These are phyloP conservation scores for Lottia gigantea DNA, from an alignment of 2,888 invertebrate genomes.

Conservation along the genomic window DNA sequence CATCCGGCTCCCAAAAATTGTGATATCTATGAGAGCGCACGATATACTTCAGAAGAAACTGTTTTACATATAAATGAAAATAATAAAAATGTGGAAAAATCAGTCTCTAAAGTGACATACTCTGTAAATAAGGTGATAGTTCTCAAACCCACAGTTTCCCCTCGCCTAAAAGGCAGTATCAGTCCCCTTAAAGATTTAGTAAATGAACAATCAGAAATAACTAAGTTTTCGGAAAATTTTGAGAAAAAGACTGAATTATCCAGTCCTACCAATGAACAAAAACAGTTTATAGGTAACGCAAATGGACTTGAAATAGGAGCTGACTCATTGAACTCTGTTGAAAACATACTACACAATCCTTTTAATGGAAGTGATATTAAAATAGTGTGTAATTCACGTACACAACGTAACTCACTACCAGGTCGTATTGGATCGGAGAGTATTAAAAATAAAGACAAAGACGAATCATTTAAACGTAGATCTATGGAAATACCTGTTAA, in stretches of 20 bases:
- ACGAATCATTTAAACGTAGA: slow-evolving; percentile 24
- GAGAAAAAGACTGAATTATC: neutral
- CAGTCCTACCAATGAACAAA: slow-evolving; percentile 1
- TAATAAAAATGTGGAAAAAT: neutral
- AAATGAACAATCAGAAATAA: neutral
- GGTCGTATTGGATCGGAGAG: neutral
- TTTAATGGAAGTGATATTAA: neutral
- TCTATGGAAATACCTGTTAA: slow-evolving; percentile 40
- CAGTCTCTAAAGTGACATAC: neutral
- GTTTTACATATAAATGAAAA: neutral
- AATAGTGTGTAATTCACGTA: neutral
- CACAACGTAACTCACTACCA: neutral
- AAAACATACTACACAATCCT: neutral
- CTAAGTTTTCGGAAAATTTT: neutral
- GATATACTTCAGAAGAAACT: neutral
- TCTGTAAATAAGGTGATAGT: neutral
- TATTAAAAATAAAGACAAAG: slow-evolving; percentile 7
- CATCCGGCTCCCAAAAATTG: neutral
- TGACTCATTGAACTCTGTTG: neutral
- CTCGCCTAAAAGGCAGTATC: neutral
- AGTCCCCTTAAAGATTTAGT: neutral
- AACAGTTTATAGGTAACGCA: neutral
- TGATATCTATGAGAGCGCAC: neutral
- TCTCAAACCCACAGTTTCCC: neutral
- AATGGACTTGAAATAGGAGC: neutral